Evolutionary conservation across 2,113 vertebrate genomes (phyloP).

Genomic region (Tympanuchus pallidicinctus): DNA sequence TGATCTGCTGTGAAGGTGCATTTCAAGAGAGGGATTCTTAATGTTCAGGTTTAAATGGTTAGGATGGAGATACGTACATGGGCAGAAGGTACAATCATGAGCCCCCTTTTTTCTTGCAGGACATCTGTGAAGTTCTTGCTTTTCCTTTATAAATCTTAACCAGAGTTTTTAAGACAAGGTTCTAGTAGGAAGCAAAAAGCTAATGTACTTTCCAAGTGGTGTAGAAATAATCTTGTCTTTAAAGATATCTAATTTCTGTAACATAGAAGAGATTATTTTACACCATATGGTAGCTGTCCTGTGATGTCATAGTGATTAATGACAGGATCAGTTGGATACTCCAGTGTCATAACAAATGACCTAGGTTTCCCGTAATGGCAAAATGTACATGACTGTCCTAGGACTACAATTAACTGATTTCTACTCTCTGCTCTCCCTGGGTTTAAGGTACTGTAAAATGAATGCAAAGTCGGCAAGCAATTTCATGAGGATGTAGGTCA

Average conservation of each 20-base stretch:
- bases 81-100: not conserved
- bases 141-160: not conserved
- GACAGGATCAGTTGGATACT: slow-evolving; percentile 51
- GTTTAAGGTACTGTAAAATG: not conserved
- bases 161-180: not conserved
- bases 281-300: slow-evolving; percentile 62
- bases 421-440: not conserved
- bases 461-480: not conserved
- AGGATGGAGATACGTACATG: not conserved
- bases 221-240: slow-evolving; percentile 26
- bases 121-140: not conserved
- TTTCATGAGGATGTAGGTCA: slow-evolving; percentile 36
- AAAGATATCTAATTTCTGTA: slow-evolving; percentile 48
- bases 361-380: slow-evolving; percentile 45
- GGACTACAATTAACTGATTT: slow-evolving; percentile 20
- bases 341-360: slow-evolving; percentile 49
- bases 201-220: not conserved
- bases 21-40: not conserved
- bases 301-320: slow-evolving; percentile 66
- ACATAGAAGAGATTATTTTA: slow-evolving; percentile 38
- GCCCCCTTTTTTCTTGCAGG: not conserved
- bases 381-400: not conserved
- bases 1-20: not conserved
- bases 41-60: not conserved
- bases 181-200: not conserved